Evolutionary conservation across 2,113 vertebrate genomes (phyloP), one percentile per base, ranked within the genome.

Genomic region (Pseudonaja textilis): DNA sequence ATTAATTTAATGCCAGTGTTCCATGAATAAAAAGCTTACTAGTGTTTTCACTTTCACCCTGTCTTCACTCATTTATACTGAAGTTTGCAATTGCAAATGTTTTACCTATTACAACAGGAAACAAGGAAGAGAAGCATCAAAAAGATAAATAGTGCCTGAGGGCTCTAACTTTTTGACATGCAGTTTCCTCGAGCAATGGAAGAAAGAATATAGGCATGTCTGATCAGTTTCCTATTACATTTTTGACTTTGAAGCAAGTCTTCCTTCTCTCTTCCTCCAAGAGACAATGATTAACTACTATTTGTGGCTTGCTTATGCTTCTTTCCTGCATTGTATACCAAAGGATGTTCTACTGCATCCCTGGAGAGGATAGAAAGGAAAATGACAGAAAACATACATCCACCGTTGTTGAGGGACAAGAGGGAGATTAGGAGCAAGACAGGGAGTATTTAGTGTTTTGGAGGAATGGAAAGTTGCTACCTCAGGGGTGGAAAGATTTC

Each of bases 151-250:
- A 81, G 52, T 89, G 91, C 87, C 87, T 39, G 56, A 56, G 81
- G 91, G 91, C 61, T 47, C 87, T 89, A 26, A 23, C 34, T 92
- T 92, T 92, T 11, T 92, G 59, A 81, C 91, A 92, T 92, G 34
- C 52, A 92, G 87, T 18, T 89, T 61, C 87, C 91, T 81, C 50
- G 0, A 88, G 87, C 86, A 92, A 61, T 34, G 42, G 47, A 54
- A 54, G 25, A 88, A 88, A 22, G n/a, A 88, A 42, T 74, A 26
- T 55, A 92, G 59, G 55, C 39, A 14, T 18, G 25, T 89, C 39
- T 56, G 52, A 57, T 92, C 26, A 85, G 16, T 89, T 85, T 81
- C 11, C 55, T 85, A 89, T 57, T 57, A 81, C 42, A 85, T 23
- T 64, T 50, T 52, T 45, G 69, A 42, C 64, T 89, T 57, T 92